Conservation (phyloP, 2,797 vertebrate species). For the Pseudochaenichthys georgianus region DNA sequence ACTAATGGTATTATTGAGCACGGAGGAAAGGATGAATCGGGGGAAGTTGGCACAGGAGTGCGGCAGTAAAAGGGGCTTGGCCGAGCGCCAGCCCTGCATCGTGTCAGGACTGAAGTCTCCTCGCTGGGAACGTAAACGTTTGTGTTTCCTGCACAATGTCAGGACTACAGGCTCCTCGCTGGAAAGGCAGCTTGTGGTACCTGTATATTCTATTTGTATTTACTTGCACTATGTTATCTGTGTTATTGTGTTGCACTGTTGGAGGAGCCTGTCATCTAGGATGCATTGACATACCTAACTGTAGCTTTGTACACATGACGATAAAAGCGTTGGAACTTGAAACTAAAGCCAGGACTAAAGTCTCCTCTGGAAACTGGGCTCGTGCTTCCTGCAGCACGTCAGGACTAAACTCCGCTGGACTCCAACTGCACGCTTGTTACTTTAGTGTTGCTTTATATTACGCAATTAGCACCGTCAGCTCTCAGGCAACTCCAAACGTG, state of each 20-base stretch:
- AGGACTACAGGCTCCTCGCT: not conserved
- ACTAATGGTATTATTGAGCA: slow-evolving; percentile 77
- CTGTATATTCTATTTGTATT: too few species aligned
- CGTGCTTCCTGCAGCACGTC: slow-evolving; percentile 8
- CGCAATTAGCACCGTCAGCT: slow-evolving; percentile 39
- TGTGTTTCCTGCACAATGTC: too few species aligned
- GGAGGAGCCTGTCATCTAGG: too few species aligned
- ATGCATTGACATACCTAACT: too few species aligned
- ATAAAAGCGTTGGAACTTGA: too few species aligned
- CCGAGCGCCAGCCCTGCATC: slow-evolving; percentile 49
- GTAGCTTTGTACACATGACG: too few species aligned
- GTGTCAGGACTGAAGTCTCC: slow-evolving; percentile 39
- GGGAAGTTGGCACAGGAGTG: slow-evolving; percentile 56
- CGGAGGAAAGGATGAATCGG: slow-evolving; percentile 70
- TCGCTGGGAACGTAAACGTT: too few species aligned
- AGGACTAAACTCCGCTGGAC: not conserved
- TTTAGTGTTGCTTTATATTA: slow-evolving; percentile 44
- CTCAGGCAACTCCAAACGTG: slow-evolving; percentile 52
- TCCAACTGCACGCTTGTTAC: slow-evolving; percentile 26
- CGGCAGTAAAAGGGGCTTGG: slow-evolving; percentile 57
- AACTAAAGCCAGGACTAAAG: too few species aligned
- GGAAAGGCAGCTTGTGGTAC: not conserved
- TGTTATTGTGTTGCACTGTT: too few species aligned
- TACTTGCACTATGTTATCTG: too few species aligned
- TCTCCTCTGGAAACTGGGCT: not conserved